These are phyloP conservation scores for Naja naja DNA, from an alignment of 2,113 vertebrate species.

Conservation along the genomic window DNA sequence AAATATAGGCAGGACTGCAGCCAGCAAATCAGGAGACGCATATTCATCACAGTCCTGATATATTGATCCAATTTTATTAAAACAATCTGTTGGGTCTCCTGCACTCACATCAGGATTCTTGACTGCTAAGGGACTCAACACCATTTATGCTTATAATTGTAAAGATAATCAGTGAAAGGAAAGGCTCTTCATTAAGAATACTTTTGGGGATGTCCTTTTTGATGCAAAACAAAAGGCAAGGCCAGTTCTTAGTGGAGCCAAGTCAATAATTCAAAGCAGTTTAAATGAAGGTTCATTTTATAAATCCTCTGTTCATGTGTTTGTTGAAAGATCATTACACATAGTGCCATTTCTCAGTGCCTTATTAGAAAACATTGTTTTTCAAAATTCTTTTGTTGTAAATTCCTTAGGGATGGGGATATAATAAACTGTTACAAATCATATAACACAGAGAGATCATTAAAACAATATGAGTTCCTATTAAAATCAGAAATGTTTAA, in stretches of 20 bases:
- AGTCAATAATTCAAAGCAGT: constrained; percentile 59
- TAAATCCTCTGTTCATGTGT: constrained; percentile 48
- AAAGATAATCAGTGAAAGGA: neutral
- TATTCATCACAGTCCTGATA: neutral
- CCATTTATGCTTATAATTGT: neutral
- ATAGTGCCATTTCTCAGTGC: constrained; percentile 58
- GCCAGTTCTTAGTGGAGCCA: constrained; percentile 51
- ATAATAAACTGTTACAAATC: constrained; percentile 65
- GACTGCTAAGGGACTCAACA: neutral
- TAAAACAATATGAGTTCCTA: constrained; percentile 67
- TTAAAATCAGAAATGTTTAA: constrained; percentile 66
- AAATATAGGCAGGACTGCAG: neutral
- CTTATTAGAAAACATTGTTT: constrained; percentile 60
- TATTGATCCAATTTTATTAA: constrained; percentile 14
- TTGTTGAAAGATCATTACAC: constrained; percentile 62
- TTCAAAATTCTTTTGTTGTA: constrained; percentile 48
- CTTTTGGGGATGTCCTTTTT: constrained; percentile 43
- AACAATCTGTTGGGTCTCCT: neutral
- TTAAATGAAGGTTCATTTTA: constrained; percentile 49
- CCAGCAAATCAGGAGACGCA: neutral
- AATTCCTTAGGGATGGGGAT: constrained; percentile 74
- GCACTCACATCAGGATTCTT: constrained; percentile 2
- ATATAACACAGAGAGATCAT: constrained; percentile 61
- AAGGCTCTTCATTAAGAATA: constrained; percentile 21
- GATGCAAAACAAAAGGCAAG: constrained; percentile 48